Evolutionary conservation across 2,113 vertebrate genomes (phyloP), one percentile per base, ranked within the genome.

Genomic region (Mus pahari): DNA sequence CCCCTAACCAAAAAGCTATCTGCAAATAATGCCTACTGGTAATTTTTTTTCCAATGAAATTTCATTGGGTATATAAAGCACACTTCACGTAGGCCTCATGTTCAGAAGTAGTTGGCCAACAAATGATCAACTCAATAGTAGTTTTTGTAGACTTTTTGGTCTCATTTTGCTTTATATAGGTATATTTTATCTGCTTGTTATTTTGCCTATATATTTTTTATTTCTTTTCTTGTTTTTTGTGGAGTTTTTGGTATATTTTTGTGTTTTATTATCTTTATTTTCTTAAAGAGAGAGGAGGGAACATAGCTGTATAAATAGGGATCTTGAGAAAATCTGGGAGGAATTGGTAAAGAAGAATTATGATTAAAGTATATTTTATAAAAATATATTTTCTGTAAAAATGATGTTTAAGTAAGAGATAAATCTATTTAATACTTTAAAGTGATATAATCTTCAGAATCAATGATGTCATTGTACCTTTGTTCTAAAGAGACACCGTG

Each of bases 401-500:
- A 60, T 92, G 36, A 89, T 93, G 42, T 70, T 87, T 64, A 78
- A 81, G 20, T 74, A 68, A 74, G 26, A 81, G 60, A 64, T 81
- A 78, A 55, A 66, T 75, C 39, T 66, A 36, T 71, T 75, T 94
- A 20, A 36, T 60, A 73, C 74, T 91, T 92, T 62, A 92, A 90
- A 94, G 64, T 68, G 77, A 64, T 58, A 33, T 53, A 26, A 3
- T 74, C 22, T 73, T 74, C 77, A 88, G 70, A 88, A 91, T 74
- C 9, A 45, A 95, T 84, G 7, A 16, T 78, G 28, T 31, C 24
- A 28, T 48, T 28, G 42, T 77, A 31, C 45, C 31, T 28, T 33
- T 50, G 28, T 3, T 50, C 7, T 50, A 78, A 50, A 78, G 75
- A 78, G 45, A 9, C 28, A 78, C 75, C 16, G 3, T 78, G 26